Evolutionary conservation across 1,140 invertebrate species (phyloP).

Genomic region (Popillia japonica): DNA sequence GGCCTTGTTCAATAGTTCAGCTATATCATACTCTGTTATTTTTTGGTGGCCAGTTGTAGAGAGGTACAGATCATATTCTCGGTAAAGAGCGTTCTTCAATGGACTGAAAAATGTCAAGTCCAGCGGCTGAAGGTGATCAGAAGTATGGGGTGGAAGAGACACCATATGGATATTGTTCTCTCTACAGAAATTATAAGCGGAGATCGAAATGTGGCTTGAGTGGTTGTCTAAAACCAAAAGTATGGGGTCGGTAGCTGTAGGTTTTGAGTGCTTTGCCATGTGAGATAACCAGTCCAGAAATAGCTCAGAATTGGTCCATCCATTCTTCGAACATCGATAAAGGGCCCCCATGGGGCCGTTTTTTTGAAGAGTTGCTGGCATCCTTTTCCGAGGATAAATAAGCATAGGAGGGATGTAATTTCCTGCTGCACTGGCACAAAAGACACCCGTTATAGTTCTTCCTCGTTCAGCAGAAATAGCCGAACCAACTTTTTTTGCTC

Average conservation of each 20-base stretch:
- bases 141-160: conserved; percentile 55
- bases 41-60: conserved; percentile 33
- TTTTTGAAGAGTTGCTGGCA: neutral
- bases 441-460: neutral
- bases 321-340: conserved; percentile 28
- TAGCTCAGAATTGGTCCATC: conserved; percentile 20
- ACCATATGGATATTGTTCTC: conserved; percentile 49
- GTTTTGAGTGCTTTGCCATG: conserved; percentile 14
- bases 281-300: conserved; percentile 20
- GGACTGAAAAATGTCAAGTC: conserved; percentile 51
- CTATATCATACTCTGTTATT: conserved; percentile 39
- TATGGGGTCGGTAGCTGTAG: conserved; percentile 31
- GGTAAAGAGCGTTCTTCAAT: conserved; percentile 51
- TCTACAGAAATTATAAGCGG: conserved; percentile 42
- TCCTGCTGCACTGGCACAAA: too few species aligned
- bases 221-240: conserved; percentile 43
- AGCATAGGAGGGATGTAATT: neutral
- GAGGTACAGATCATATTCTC: conserved; percentile 42
- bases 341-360: conserved; percentile 31
- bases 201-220: conserved; percentile 15
- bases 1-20: conserved; percentile 38
- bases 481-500: conserved; percentile 14
- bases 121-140: conserved; percentile 53
- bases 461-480: neutral
- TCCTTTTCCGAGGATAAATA: neutral